Evolutionary conservation across 2,113 vertebrate species (phyloP).

Genomic region (Labeo rohita): DNA sequence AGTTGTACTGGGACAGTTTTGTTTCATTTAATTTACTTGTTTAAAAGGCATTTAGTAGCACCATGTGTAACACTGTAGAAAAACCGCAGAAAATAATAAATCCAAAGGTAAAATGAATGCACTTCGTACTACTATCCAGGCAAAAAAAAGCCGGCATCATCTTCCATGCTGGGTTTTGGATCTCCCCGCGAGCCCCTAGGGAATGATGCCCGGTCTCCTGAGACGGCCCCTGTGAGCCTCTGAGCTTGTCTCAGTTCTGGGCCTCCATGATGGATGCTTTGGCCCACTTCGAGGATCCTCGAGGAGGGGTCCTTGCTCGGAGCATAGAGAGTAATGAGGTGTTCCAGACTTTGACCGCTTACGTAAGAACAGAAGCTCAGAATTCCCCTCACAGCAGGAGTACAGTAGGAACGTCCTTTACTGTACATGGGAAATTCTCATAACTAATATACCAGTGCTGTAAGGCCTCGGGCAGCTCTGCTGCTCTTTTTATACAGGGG

Average conservation of each 20-base stretch:
- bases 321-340: conserved; percentile 54
- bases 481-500: not conserved
- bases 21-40: not conserved
- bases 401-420: conserved; percentile 34
- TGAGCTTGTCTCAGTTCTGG: conserved; percentile 46
- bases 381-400: conserved; percentile 45
- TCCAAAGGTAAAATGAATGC: not conserved
- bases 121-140: not conserved
- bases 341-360: conserved; percentile 35
- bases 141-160: not conserved
- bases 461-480: not conserved
- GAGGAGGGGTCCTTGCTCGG: conserved; percentile 36
- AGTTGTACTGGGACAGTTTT: conserved; percentile 2
- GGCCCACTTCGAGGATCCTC: conserved; percentile 50
- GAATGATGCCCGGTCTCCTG: conserved; percentile 5
- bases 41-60: not conserved
- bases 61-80: not conserved
- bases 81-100: not conserved
- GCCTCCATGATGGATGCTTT: conserved; percentile 53
- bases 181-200: conserved; percentile 9
- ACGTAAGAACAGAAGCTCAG: conserved; percentile 39
- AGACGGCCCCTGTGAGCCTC: conserved; percentile 19
- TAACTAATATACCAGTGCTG: conserved; percentile 12
- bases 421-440: conserved; percentile 20
- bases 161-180: not conserved